phyloP scores from a whole-genome alignment of 2,888 invertebrate species.

The Drosophila eohydei region DNA sequence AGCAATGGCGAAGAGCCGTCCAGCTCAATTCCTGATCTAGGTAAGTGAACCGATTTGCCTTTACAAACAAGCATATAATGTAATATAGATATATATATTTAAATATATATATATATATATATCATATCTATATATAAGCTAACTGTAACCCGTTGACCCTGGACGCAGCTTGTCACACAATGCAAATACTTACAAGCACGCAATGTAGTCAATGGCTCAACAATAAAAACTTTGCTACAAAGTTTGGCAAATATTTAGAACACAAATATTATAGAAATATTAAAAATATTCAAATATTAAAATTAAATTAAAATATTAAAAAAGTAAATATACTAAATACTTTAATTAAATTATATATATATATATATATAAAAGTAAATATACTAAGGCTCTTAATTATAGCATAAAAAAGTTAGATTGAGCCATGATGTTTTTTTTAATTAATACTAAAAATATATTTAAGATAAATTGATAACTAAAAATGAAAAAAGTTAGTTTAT shows the following conservation, averaged over 20 bases:
- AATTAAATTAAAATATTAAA: too few species aligned
- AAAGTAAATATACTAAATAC: too few species aligned
- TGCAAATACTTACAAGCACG: conserved; percentile 8
- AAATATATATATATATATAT: background rate
- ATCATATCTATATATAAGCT: conserved; percentile 4
- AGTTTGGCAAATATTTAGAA: background rate
- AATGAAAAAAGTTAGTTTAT: too few species aligned
- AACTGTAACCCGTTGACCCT: conserved; percentile 71
- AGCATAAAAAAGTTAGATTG: too few species aligned
- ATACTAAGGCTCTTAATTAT: too few species aligned
- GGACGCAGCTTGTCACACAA: conserved; percentile 51
- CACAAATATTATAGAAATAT: too few species aligned
- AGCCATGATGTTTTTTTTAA: too few species aligned
- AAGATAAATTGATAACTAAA: too few species aligned
- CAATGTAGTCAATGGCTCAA: conserved; percentile 9
- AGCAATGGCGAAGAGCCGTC: conserved; percentile 89
- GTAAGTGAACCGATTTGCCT: conserved; percentile 86
- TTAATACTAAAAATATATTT: too few species aligned
- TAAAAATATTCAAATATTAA: background rate
- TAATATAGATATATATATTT: conserved; percentile 2
- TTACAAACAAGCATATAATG: background rate
- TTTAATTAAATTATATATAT: too few species aligned
- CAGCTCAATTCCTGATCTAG: conserved; percentile 94
- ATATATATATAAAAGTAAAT: too few species aligned
- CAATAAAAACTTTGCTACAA: conserved; percentile 29